Evolutionary conservation across 2,888 invertebrate species (phyloP).

Genomic region (Limenitis arthemis): DNA sequence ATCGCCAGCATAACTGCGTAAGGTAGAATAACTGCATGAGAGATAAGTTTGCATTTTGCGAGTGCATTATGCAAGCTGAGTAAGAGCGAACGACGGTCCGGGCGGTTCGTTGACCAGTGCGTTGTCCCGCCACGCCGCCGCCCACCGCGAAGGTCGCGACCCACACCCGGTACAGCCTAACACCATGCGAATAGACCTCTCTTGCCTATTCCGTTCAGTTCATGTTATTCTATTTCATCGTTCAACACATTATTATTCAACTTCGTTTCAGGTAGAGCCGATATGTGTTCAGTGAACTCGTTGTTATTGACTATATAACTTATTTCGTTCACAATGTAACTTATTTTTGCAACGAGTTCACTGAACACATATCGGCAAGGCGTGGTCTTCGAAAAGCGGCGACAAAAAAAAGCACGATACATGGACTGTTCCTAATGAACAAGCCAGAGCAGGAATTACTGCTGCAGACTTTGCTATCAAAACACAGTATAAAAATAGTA

Average conservation of each 20-base stretch:
- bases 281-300: slow-evolving; percentile 66
- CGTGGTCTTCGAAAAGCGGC: slow-evolving; percentile 61
- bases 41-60: slow-evolving; percentile 43
- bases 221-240: slow-evolving; percentile 7
- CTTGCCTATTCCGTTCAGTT: slow-evolving; percentile 20
- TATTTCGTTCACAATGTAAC: slow-evolving; percentile 48
- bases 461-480: slow-evolving; percentile 51
- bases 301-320: slow-evolving; percentile 38
- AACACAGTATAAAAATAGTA: slow-evolving; percentile 40
- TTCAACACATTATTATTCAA: slow-evolving; percentile 43
- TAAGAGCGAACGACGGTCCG: slow-evolving; percentile 42
- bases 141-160: slow-evolving; percentile 68
- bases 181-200: slow-evolving; percentile 8
- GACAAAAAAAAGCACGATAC: slow-evolving; percentile 64
- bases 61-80: slow-evolving; percentile 61
- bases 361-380: slow-evolving; percentile 68
- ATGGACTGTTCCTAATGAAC: slow-evolving; percentile 57
- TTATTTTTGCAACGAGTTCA: slow-evolving; percentile 58
- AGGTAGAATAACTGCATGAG: slow-evolving; percentile 42
- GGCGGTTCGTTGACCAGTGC: slow-evolving; percentile 71
- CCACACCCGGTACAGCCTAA: slow-evolving; percentile 40
- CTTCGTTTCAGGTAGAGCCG: slow-evolving; percentile 57
- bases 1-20: slow-evolving; percentile 43
- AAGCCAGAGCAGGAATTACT: slow-evolving; percentile 49
- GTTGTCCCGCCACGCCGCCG: slow-evolving; percentile 59